Evolutionary conservation across 2,113 vertebrate species (phyloP).

Genomic region (Hemichromis elongatus): DNA sequence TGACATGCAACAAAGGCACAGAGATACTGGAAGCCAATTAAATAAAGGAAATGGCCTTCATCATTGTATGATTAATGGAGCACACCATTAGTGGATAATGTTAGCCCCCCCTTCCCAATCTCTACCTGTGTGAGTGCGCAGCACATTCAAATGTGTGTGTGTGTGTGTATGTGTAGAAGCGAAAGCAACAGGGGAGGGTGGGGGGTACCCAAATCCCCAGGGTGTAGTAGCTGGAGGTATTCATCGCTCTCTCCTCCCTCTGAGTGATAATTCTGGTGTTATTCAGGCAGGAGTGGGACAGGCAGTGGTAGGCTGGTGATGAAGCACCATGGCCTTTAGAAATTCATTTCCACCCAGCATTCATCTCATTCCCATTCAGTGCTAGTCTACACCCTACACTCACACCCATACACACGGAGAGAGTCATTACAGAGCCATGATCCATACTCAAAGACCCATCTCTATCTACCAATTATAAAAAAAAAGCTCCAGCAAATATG

Average conservation of each 20-base stretch:
- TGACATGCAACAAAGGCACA: slow-evolving; percentile 64
- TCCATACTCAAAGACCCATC: slow-evolving; percentile 49
- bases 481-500: slow-evolving; percentile 14
- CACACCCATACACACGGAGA: slow-evolving; percentile 26
- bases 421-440: slow-evolving; percentile 52
- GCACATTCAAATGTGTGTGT: slow-evolving; percentile 8
- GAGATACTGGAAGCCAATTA: slow-evolving; percentile 62
- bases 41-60: slow-evolving; percentile 73
- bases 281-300: slow-evolving; percentile 71
- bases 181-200: slow-evolving; percentile 15
- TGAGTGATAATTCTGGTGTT: slow-evolving; percentile 68
- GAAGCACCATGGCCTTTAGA: slow-evolving; percentile 82
- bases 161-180: not conserved
- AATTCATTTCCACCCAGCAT: slow-evolving; percentile 81
- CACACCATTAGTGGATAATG: slow-evolving; percentile 64
- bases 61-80: slow-evolving; percentile 74
- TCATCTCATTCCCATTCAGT: slow-evolving; percentile 79
- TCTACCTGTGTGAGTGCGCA: slow-evolving; percentile 61
- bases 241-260: slow-evolving; percentile 77
- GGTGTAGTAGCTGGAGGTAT: slow-evolving; percentile 62
- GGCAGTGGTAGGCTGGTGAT: slow-evolving; percentile 66
- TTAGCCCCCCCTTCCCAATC: slow-evolving; percentile 12
- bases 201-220: slow-evolving; percentile 46
- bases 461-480: slow-evolving; percentile 17
- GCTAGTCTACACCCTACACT: slow-evolving; percentile 52